Percentiles rank a stretch among this genome's conserved stretches.
These are phyloP conservation scores for Drosophila mimetica DNA, from an alignment of 2,888 invertebrate species.

Conservation along the genomic window DNA sequence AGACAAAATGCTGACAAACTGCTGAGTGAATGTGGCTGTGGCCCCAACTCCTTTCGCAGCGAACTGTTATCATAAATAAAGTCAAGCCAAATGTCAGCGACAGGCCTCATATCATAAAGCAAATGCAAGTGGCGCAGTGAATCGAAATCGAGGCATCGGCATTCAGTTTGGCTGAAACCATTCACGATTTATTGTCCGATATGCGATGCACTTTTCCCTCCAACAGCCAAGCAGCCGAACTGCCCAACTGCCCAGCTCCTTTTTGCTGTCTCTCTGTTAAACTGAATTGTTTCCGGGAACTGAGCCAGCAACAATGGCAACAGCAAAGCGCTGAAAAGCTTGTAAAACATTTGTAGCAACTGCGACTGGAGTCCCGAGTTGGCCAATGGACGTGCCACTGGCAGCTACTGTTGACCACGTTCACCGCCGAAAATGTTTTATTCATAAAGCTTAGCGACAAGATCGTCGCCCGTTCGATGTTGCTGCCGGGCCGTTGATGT, in stretches of 20 bases:
- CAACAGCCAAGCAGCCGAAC: not conserved
- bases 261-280: constrained; percentile 53
- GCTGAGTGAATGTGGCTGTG: constrained; percentile 43
- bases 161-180: constrained; percentile 59
- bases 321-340: constrained; percentile 75
- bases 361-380: constrained; percentile 57
- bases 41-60: constrained; percentile 22
- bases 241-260: constrained; percentile 6
- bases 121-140: constrained; percentile 78
- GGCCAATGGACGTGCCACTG: constrained; percentile 36
- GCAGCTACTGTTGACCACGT: constrained; percentile 66
- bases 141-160: constrained; percentile 70
- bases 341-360: constrained; percentile 79
- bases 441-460: constrained; percentile 75
- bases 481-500: constrained; percentile 12
- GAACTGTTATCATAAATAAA: constrained; percentile 76
- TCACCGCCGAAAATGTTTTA: constrained; percentile 72
- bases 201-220: constrained; percentile 60
- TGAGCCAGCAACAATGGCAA: constrained; percentile 61
- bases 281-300: constrained; percentile 81
- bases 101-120: constrained; percentile 75
- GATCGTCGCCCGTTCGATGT: constrained; percentile 56
- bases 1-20: constrained; percentile 78
- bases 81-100: constrained; percentile 69
- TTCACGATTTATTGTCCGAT: constrained; percentile 78